These are phyloP conservation scores for Trinectes maculatus DNA, from an alignment of 2,113 vertebrate species.

Conservation along the genomic window DNA sequence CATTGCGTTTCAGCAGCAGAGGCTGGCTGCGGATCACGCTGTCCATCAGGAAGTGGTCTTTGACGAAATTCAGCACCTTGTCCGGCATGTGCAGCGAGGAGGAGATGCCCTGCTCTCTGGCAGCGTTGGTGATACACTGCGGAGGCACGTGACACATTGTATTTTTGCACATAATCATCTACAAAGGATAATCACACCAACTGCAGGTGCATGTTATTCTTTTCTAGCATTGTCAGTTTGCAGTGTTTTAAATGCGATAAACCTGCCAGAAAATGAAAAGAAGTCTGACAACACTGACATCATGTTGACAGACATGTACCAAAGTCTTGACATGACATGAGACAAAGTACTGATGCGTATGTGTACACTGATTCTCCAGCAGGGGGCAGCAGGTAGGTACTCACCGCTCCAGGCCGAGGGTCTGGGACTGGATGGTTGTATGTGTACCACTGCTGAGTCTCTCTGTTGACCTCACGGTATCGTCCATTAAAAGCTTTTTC, in stretches of 20 bases:
- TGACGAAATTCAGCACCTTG: conserved; percentile 95
- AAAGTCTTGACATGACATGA: conserved; percentile 6
- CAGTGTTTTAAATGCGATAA: conserved; percentile 24
- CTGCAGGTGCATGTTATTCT: not conserved
- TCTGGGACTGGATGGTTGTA: conserved; percentile 87
- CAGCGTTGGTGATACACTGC: conserved; percentile 90
- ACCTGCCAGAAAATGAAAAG: conserved; percentile 51
- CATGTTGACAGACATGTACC: conserved; percentile 19
- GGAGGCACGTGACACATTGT: not conserved
- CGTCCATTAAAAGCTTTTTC: conserved; percentile 87
- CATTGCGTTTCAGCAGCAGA: conserved; percentile 86
- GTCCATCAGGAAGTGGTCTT: conserved; percentile 98
- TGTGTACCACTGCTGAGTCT: conserved; percentile 96
- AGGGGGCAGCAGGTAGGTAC: conserved; percentile 65
- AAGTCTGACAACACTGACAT: not conserved
- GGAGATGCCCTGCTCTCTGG: conserved; percentile 85
- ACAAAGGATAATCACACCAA: not conserved
- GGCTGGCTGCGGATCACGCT: conserved; percentile 88
- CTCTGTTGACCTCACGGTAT: conserved; percentile 93
- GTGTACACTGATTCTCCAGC: conserved; percentile 37
- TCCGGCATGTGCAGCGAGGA: conserved; percentile 95
- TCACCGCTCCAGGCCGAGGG: conserved; percentile 90
- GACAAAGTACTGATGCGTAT: not conserved
- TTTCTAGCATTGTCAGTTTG: conserved; percentile 8
- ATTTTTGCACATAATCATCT: not conserved